Conservation (phyloP, 2,113 vertebrate species). For the Podocnemis expansa region DNA sequence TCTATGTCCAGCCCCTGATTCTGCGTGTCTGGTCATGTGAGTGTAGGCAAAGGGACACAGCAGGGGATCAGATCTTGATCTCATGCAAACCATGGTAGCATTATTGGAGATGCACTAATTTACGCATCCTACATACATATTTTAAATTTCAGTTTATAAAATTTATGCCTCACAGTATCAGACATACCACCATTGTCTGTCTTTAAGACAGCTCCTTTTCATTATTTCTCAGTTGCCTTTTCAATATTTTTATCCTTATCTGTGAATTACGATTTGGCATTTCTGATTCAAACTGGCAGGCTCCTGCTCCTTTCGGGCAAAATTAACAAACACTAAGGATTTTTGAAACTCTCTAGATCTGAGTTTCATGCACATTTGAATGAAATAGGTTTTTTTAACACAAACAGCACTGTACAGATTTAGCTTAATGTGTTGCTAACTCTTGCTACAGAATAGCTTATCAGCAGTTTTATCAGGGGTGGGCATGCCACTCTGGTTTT, state of each 20-base stretch:
- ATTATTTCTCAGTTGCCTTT: background rate
- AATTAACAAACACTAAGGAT: constrained; percentile 45
- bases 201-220: constrained; percentile 16
- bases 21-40: background rate
- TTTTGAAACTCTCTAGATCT: constrained; percentile 37
- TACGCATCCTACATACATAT: background rate
- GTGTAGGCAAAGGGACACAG: background rate
- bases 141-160: background rate
- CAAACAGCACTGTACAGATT: constrained; percentile 6
- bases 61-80: background rate
- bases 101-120: background rate
- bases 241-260: constrained; percentile 36
- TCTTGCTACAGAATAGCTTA: background rate
- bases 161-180: background rate
- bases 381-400: constrained; percentile 14
- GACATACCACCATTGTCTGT: constrained; percentile 1
- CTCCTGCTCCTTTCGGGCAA: background rate
- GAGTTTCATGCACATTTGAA: constrained; percentile 53
- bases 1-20: background rate
- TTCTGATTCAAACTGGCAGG: constrained; percentile 46
- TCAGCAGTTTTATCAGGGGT: background rate
- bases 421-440: constrained; percentile 27
- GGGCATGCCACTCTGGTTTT: background rate
- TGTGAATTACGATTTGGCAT: constrained; percentile 36
- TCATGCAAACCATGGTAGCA: background rate